Conservation (phyloP, 2,113 vertebrate species). For the Genyomyrus donnyi region DNA sequence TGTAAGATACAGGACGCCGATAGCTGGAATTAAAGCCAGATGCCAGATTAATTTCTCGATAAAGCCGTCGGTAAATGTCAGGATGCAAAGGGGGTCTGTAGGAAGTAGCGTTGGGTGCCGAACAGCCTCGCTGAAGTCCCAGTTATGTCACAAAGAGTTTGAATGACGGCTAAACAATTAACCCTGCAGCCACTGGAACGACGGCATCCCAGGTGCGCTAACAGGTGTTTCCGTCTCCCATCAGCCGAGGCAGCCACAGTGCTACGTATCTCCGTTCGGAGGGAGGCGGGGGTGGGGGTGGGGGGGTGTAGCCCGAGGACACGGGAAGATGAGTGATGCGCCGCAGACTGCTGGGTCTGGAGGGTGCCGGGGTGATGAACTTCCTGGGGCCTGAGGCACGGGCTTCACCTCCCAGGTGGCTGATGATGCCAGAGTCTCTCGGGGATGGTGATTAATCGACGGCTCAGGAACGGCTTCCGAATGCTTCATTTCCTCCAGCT, state of each 20-base stretch:
- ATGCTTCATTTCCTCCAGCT: not conserved
- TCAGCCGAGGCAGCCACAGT: not conserved
- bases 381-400: not conserved
- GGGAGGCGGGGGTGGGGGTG: not conserved
- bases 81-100: not conserved
- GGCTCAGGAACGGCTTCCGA: not conserved
- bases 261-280: not conserved
- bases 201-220: not conserved
- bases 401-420: conserved; percentile 5
- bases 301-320: not conserved
- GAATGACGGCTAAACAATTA: not conserved
- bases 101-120: not conserved
- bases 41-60: not conserved
- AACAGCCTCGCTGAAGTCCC: not conserved
- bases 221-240: not conserved
- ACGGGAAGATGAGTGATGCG: not conserved
- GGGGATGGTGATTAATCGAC: not conserved
- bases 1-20: not conserved
- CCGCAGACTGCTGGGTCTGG: not conserved
- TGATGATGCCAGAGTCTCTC: not conserved
- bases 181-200: not conserved
- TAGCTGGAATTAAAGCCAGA: not conserved
- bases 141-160: not conserved
- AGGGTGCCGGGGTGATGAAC: not conserved
- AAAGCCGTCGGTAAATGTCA: not conserved